Percentiles rank a stretch among this genome's conserved stretches.
These are phyloP conservation scores for Euphonia xanthogaster DNA, from an alignment of 2,797 vertebrate genomes.

Conservation along the genomic window DNA sequence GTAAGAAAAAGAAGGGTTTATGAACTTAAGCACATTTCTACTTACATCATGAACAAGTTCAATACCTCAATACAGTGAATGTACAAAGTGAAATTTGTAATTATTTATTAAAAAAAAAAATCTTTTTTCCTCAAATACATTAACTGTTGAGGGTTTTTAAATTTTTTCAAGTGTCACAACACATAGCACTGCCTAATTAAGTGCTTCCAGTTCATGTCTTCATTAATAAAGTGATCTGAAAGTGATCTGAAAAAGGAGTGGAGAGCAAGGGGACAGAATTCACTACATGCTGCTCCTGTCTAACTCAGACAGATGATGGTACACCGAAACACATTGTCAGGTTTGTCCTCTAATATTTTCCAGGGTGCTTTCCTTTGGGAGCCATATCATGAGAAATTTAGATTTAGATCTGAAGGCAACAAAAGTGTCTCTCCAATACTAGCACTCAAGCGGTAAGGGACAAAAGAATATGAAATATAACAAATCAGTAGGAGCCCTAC, in stretches of 20 bases:
- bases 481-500: not conserved
- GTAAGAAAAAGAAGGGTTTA: not conserved
- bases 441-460: not conserved
- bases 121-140: not conserved
- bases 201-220: not conserved
- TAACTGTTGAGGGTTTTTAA: rapidly evolving
- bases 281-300: not conserved
- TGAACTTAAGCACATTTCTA: not conserved
- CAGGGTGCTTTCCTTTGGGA: not conserved
- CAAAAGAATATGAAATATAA: not conserved
- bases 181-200: not conserved
- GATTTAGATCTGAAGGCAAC: not conserved
- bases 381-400: not conserved
- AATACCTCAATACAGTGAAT: not conserved
- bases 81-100: not conserved
- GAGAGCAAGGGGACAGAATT: not conserved
- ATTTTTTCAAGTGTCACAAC: not conserved
- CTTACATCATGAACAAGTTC: not conserved
- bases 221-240: not conserved
- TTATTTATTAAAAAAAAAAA: not conserved
- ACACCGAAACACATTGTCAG: not conserved
- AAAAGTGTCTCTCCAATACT: not conserved
- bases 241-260: not conserved
- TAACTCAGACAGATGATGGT: not conserved
- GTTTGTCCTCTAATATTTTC: not conserved